Percentiles rank a stretch among this genome's conserved stretches.
Evolutionary conservation across 2,113 vertebrate species (phyloP).

Genomic region (Paradoxurus hermaphroditus): DNA sequence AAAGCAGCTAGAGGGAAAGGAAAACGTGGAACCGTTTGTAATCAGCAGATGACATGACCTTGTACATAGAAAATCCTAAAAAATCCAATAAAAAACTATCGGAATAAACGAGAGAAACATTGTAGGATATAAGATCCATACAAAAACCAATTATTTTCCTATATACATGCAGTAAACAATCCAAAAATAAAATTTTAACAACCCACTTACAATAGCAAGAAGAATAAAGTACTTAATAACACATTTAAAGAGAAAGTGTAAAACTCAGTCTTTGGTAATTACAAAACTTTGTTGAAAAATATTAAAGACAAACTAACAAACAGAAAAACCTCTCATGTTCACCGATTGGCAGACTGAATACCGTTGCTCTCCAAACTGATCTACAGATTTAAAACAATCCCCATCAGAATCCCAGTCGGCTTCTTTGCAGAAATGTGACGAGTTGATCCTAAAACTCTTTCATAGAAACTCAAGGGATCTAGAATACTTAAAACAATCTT

Average conservation of each 20-base stretch:
- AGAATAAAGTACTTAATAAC: conserved; percentile 5
- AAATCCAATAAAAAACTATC: conserved; percentile 2
- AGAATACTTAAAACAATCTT: conserved; percentile 3
- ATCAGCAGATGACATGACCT: not conserved
- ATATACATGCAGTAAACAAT: not conserved
- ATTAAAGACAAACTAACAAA: not conserved
- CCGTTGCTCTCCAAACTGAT: not conserved
- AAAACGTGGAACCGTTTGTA: conserved; percentile 17
- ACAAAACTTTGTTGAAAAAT: not conserved
- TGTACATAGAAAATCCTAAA: not conserved
- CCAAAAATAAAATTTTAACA: not conserved
- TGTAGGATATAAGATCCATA: not conserved
- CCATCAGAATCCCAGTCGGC: not conserved
- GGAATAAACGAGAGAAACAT: conserved; percentile 5
- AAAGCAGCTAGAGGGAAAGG: not conserved
- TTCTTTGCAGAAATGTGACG: not conserved
- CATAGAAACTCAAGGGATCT: not conserved
- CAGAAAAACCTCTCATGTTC: not conserved
- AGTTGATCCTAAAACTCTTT: conserved; percentile 4
- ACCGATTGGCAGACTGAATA: not conserved
- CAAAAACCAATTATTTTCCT: not conserved
- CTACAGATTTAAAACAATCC: conserved; percentile 17
- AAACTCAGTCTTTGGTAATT: conserved; percentile 14
- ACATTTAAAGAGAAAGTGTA: not conserved
- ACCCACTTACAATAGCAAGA: not conserved